Percentiles rank a stretch among this genome's conserved stretches.
Evolutionary conservation across 92 coral and sea anemone genomes (phyloP).

Genomic region (Epizoanthus rinbou): DNA sequence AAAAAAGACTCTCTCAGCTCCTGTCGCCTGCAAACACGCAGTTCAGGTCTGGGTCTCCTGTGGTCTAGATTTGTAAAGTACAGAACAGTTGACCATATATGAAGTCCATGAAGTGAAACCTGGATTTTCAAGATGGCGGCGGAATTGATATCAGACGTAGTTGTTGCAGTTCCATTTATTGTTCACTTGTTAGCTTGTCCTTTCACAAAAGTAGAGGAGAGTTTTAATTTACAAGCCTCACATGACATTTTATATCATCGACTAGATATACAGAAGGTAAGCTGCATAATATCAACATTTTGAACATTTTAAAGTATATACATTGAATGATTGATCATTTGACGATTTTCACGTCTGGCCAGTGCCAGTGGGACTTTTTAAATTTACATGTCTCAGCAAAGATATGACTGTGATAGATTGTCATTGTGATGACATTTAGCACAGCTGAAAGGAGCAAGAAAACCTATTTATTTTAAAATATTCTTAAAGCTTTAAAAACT

Average conservation of each 20-base stretch:
- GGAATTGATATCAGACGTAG: constrained; percentile 44
- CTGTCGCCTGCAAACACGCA: too few relatives aligned
- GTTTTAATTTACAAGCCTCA: constrained; percentile 93
- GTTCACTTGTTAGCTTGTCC: constrained; percentile 81
- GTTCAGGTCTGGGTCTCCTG: background rate
- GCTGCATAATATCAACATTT: background rate
- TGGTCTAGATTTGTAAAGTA: background rate
- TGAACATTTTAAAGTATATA: too few relatives aligned
- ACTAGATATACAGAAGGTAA: constrained; percentile 72
- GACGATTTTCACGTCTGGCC: too few relatives aligned
- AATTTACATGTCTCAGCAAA: too few relatives aligned
- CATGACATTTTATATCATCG: constrained; percentile 90
- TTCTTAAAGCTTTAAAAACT: too few relatives aligned
- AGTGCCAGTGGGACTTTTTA: too few relatives aligned
- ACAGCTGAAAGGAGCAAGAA: too few relatives aligned
- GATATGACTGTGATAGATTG: too few relatives aligned
- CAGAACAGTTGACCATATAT: background rate
- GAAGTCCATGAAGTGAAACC: background rate
- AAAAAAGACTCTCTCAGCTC: too few relatives aligned
- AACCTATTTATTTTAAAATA: too few relatives aligned
- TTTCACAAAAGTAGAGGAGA: constrained; percentile 97
- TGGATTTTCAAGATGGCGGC: constrained; percentile 71
- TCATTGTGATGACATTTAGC: too few relatives aligned
- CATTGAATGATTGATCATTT: too few relatives aligned
- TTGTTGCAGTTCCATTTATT: constrained; percentile 46